A percentile compares a stretch with the other conserved stretches of the same genome.
These are phyloP conservation scores for Sipha flava DNA, from an alignment of 1,140 invertebrate species.

Conservation along the genomic window DNA sequence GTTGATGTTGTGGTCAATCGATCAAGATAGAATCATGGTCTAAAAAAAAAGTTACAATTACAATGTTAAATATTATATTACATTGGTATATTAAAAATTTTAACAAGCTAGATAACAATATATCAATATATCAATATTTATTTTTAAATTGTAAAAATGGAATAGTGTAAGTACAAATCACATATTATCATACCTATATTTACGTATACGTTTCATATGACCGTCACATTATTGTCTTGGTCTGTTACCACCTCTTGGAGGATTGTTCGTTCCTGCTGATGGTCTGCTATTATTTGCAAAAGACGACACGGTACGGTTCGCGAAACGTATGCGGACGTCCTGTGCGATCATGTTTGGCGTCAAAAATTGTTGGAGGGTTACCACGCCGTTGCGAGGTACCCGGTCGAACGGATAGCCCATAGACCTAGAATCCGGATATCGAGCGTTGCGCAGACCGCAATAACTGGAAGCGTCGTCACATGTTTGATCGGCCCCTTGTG, in stretches of 20 bases:
- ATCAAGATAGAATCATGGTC: no score
- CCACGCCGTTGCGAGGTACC: not conserved
- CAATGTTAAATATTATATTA: no score
- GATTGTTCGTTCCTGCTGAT: not conserved
- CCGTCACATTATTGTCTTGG: no score
- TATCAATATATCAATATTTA: no score
- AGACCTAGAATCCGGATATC: constrained; percentile 60
- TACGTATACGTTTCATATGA: no score
- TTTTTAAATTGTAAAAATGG: no score
- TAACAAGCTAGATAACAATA: no score
- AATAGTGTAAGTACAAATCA: no score
- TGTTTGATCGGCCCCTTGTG: not conserved
- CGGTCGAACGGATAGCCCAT: constrained; percentile 77
- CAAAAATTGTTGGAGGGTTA: constrained; percentile 17
- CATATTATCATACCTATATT: no score
- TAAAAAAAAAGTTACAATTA: no score
- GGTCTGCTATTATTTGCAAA: not conserved
- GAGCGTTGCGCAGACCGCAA: constrained; percentile 62
- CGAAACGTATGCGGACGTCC: constrained; percentile 3
- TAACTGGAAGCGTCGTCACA: constrained; percentile 55
- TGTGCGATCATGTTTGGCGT: constrained; percentile 26
- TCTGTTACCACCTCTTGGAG: not conserved
- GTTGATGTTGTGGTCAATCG: no score
- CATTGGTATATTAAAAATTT: no score
- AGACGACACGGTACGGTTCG: not conserved